These are phyloP conservation scores for Eudyptes chrysolophus DNA, from an alignment of 2,113 vertebrate genomes.

Conservation along the genomic window DNA sequence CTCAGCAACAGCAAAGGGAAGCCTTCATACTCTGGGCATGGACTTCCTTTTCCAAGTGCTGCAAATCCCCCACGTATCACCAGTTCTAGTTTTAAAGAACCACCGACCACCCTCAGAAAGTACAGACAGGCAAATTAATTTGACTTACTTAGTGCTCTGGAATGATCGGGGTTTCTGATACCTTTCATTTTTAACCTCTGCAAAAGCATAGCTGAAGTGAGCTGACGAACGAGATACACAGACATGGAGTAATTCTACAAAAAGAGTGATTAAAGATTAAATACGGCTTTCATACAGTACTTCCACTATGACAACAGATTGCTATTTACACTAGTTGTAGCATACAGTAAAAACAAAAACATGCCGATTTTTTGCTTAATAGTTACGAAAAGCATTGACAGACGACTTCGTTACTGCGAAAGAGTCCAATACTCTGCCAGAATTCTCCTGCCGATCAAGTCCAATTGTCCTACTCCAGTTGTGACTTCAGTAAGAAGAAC, in stretches of 20 bases:
- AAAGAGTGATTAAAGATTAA: conserved; percentile 22
- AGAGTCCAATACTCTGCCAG: background rate
- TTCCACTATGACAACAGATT: background rate
- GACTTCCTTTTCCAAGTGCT: background rate
- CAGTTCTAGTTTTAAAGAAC: background rate
- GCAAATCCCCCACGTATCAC: background rate
- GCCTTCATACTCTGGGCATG: rapidly evolving
- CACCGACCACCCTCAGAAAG: background rate
- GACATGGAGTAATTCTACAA: conserved; percentile 95
- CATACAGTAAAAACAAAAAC: background rate
- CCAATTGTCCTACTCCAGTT: background rate
- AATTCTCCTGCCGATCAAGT: background rate
- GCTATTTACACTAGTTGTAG: background rate
- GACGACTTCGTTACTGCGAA: background rate
- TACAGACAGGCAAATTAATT: background rate
- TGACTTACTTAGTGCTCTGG: conserved; percentile 93
- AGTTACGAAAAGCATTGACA: background rate
- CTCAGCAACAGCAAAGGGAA: background rate
- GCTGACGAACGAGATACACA: conserved; percentile 94
- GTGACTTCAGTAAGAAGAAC: background rate
- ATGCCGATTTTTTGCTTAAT: background rate
- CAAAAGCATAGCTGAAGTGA: conserved; percentile 92
- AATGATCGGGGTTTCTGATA: conserved; percentile 97
- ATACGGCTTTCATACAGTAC: background rate
- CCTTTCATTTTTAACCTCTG: conserved; percentile 97